Evolutionary conservation across 2,888 invertebrate genomes (phyloP).

Genomic region (Phyto melanocephala): DNA sequence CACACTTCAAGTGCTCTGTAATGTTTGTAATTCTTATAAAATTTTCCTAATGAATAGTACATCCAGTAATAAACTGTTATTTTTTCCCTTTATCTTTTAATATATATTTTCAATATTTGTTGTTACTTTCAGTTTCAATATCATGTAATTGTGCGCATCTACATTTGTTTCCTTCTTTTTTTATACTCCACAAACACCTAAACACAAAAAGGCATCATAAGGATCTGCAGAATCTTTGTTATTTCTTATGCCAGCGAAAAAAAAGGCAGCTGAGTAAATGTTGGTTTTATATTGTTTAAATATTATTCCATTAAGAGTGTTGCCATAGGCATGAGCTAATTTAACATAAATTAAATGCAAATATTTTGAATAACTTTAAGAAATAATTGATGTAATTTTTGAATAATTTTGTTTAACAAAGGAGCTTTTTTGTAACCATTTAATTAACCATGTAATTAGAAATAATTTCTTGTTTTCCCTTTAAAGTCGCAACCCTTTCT

Average conservation of each 20-base stretch:
- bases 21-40: slow-evolving; percentile 32
- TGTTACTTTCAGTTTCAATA: not conserved
- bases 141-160: not conserved
- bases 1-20: slow-evolving; percentile 2
- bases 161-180: not conserved
- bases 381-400: not conserved
- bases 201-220: not conserved
- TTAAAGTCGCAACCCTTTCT: too few species aligned
- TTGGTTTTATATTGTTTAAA: not conserved
- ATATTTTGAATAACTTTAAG: not conserved
- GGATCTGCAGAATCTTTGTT: not conserved
- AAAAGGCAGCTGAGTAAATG: not conserved
- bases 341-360: not conserved
- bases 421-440: too few species aligned
- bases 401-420: too few species aligned
- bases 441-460: too few species aligned
- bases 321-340: not conserved
- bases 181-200: not conserved
- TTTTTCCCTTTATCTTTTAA: not conserved
- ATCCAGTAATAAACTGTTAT: slow-evolving; percentile 27
- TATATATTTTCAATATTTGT: not conserved
- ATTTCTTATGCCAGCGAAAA: not conserved
- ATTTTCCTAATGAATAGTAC: slow-evolving; percentile 40
- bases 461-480: too few species aligned
- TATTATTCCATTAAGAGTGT: not conserved